These are phyloP conservation scores for Lutraria rhynchaena DNA, from an alignment of 1,140 invertebrate species.

Conservation along the genomic window DNA sequence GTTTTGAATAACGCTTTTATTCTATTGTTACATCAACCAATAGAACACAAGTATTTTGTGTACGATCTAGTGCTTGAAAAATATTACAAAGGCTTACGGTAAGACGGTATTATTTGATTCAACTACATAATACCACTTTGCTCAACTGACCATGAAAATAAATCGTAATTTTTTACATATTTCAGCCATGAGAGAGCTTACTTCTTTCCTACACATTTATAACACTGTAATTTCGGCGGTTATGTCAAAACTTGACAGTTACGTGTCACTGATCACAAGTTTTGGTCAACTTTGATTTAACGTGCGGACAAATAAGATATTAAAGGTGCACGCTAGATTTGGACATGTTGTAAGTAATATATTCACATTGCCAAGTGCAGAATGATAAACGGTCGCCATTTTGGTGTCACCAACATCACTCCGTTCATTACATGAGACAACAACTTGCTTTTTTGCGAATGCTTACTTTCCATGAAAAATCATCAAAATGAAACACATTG, in stretches of 20 bases:
- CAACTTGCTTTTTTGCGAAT: no score
- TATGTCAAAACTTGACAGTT: slow-evolving; percentile 42
- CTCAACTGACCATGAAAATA: slow-evolving; percentile 41
- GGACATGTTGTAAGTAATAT: no score
- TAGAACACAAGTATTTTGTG: slow-evolving; percentile 23
- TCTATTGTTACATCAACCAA: slow-evolving; percentile 56
- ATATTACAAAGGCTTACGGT: slow-evolving; percentile 31
- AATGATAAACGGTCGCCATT: no score
- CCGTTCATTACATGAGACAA: no score
- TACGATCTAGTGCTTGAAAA: slow-evolving; percentile 47
- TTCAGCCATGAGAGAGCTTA: slow-evolving; percentile 15
- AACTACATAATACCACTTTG: slow-evolving; percentile 4
- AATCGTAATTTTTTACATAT: slow-evolving; percentile 27
- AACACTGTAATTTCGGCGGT: slow-evolving; percentile 22
- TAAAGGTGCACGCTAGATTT: slow-evolving; percentile 8
- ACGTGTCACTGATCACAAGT: slow-evolving; percentile 43
- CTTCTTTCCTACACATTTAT: neutral
- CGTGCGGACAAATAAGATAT: slow-evolving; percentile 21
- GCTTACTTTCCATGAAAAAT: no score
- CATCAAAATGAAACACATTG: no score
- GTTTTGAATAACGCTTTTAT: slow-evolving; percentile 25
- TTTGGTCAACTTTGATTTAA: slow-evolving; percentile 5
- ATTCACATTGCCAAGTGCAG: no score
- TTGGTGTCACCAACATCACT: no score
- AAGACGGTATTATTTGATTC: slow-evolving; percentile 22